Base-by-base conservation (phyloP, 2,797 vertebrate species). In the Tokudaia muenninki region DNA sequence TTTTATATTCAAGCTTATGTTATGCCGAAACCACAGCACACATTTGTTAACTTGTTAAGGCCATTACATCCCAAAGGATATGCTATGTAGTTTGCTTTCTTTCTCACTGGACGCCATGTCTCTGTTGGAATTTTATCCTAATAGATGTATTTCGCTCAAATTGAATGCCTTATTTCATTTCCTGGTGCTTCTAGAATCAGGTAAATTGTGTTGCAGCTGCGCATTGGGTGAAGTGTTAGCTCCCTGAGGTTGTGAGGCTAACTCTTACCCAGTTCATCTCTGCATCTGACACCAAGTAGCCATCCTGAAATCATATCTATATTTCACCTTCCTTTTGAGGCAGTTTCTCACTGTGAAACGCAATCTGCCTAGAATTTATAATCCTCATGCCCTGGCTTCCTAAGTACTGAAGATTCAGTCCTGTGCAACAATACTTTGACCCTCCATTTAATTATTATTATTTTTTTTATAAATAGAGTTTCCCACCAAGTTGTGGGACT, bases 191-290 rank as follows among this genome's bases (percentile, higher is more conserved):
- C 57, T 41, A 17, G 8, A 47, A 91, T 31, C 50, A 47, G 1
- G 4, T 3, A 77, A 12, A 7, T 10, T 26, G 17, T 11, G 16
- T 16, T 14, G 22, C 6, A 37, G 72, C 2, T 17, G 13, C 19
- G 24, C 8, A 8, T 0, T 29, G 0, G n/a, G 2, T 41, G 65
- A 41, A 10, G 0, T 19, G 14, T 52, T 57, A 61, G 9, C 50
- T 61, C 2, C 34, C 63, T 59, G 89, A 10, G 11, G 14, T 26
- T 26, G 26, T 14, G n/a, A 70, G 29, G 19, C 34, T 34, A 84
- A 41, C 24, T 41, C 55, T 9, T 34, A 61, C 29, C 16, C 67
- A 47, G 52, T 21, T 50, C 2, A 41, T 0, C 72, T 24, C 50
- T 52, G 21, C 59, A 34, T 82, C 50, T 17, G n/a, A 22, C 14